Percentiles rank a stretch among this genome's conserved stretches.
Conservation (phyloP, 2,888 invertebrate species). For the Xanthostigma xanthostigma region DNA sequence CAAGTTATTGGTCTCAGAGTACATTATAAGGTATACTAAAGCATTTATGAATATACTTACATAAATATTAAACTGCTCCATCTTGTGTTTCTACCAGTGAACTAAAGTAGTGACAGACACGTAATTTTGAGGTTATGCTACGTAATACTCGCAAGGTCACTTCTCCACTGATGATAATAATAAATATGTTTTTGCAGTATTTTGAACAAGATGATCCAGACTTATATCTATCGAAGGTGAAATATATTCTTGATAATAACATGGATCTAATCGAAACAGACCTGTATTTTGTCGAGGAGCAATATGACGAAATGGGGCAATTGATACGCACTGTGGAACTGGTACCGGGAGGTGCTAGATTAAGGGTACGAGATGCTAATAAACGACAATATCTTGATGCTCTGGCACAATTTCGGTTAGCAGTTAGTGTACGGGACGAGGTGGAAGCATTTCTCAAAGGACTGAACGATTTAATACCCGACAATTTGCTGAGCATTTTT, state of each 20-base stretch:
- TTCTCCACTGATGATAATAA: not conserved
- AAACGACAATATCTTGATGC: slow-evolving; percentile 77
- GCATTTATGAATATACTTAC: not conserved
- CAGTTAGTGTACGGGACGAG: slow-evolving; percentile 67
- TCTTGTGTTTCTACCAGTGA: too few relatives aligned
- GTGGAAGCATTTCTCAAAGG: slow-evolving; percentile 81
- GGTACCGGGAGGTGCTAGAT: slow-evolving; percentile 65
- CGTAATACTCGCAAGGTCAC: not conserved
- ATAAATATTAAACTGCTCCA: too few relatives aligned
- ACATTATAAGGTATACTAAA: slow-evolving; percentile 62
- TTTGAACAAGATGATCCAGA: slow-evolving; percentile 95
- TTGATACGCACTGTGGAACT: slow-evolving; percentile 66
- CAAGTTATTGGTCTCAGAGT: slow-evolving; percentile 87
- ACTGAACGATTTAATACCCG: slow-evolving; percentile 80
- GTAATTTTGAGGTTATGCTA: too few relatives aligned
- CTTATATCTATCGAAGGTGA: slow-evolving; percentile 81
- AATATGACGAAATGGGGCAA: slow-evolving; percentile 65
- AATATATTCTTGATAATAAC: slow-evolving; percentile 83
- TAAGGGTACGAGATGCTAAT: slow-evolving; percentile 56
- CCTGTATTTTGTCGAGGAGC: slow-evolving; percentile 77
- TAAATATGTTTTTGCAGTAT: slow-evolving; percentile 41
- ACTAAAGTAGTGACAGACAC: too few relatives aligned
- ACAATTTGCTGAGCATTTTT: slow-evolving; percentile 84
- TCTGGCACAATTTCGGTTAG: slow-evolving; percentile 76
- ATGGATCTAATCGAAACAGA: slow-evolving; percentile 68